phyloP scores from a whole-genome alignment of 30 jellyfish, hydroid and myxozoan species.

The Chrysaora quinquecirrha region DNA sequence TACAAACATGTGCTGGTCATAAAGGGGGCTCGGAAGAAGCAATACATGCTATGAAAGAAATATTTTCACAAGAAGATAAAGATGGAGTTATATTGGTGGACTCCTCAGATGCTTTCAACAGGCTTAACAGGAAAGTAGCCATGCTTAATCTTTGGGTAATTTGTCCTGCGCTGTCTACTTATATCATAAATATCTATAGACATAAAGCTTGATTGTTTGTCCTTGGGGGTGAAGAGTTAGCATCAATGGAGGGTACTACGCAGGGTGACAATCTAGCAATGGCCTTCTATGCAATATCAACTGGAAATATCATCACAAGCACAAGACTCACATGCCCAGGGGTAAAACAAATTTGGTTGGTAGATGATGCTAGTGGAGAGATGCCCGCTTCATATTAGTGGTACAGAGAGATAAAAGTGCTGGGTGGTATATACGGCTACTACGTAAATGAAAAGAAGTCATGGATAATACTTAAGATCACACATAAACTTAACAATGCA shows the following conservation, averaged over 20 bases:
- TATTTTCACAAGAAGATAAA: slow-evolving; percentile 2
- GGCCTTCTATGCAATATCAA: slow-evolving; percentile 17
- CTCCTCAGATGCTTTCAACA: slow-evolving; percentile 17
- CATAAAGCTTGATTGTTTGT: neutral
- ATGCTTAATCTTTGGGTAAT: neutral
- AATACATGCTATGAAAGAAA: slow-evolving; percentile 12
- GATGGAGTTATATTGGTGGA: slow-evolving; percentile 20
- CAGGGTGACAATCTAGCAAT: slow-evolving; percentile 24
- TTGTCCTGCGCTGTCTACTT: slow-evolving; percentile 11
- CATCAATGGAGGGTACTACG: slow-evolving; percentile 19
- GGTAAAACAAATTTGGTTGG: neutral
- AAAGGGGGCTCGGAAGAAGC: slow-evolving; percentile 37
- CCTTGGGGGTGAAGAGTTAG: neutral
- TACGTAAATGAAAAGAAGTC: neutral
- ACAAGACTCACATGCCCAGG: slow-evolving; percentile 6
- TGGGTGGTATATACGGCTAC: neutral
- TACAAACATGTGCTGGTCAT: slow-evolving; percentile 9
- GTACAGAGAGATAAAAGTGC: neutral
- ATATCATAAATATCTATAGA: neutral
- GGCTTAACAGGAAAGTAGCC: slow-evolving; percentile 4
- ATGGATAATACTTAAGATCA: neutral
- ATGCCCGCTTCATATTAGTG: neutral
- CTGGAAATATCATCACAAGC: neutral
- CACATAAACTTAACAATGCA: neutral
- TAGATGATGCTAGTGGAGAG: neutral